Conservation (phyloP, 2,888 invertebrate genomes). For the Cabera pusaria region DNA sequence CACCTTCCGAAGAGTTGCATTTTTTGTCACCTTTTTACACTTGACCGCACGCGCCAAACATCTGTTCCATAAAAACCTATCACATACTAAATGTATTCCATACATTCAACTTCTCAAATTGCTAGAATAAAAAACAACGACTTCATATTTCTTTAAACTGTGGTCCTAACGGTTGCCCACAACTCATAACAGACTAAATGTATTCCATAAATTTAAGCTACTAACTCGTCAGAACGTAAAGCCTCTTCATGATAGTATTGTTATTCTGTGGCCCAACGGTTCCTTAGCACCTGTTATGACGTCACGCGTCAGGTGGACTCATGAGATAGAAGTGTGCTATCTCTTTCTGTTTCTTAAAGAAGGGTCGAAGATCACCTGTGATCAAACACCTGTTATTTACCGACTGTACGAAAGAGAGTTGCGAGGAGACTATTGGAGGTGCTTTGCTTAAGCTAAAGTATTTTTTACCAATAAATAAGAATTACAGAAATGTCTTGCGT, state of each 20-base stretch:
- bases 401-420: too few species aligned
- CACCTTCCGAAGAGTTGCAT: neutral
- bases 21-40: slow-evolving; percentile 37
- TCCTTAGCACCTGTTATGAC: slow-evolving; percentile 52
- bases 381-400: slow-evolving; percentile 12
- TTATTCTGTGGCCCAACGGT: slow-evolving; percentile 52
- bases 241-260: too few species aligned
- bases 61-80: slow-evolving; percentile 35
- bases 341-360: slow-evolving; percentile 30
- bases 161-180: slow-evolving; percentile 44
- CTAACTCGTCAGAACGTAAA: too few species aligned
- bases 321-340: slow-evolving; percentile 21
- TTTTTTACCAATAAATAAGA: too few species aligned
- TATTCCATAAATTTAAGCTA: too few species aligned
- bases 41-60: slow-evolving; percentile 53
- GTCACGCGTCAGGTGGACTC: slow-evolving; percentile 52
- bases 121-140: slow-evolving; percentile 10
- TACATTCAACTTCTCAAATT: neutral
- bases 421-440: too few species aligned
- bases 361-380: slow-evolving; percentile 19
- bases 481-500: too few species aligned
- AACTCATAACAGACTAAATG: too few species aligned
- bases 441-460: too few species aligned
- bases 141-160: slow-evolving; percentile 32
- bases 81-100: slow-evolving; percentile 3